Base-by-base conservation (phyloP, 2,888 invertebrate species). In the Pseudoips prasinana region DNA sequence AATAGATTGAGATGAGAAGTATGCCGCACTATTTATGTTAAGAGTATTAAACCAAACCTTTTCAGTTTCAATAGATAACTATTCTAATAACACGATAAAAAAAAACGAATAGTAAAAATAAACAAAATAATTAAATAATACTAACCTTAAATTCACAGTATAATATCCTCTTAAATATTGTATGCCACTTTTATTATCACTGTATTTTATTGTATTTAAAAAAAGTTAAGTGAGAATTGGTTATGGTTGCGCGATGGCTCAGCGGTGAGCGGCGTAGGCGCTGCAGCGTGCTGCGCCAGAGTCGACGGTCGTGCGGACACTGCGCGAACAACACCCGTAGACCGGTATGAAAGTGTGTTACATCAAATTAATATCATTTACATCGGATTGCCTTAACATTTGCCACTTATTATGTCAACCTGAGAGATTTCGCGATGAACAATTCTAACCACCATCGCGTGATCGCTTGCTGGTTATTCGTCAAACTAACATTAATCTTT, bases 291-390 rank as follows among this genome's bases (percentile, higher is more conserved):
- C 58, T 72, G 83, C 80, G 78, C 73, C 45, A 54, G 72, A 68
- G 74, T 61, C 77, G 73, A 66, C 78, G 69, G 69, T 70, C 68
- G 66, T 64, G 58, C 67, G 60, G 60, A 54, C 70, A 81, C 79
- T 81, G 79, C 63, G 70, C 39, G 39, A 46, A 50, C 38, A 46
- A 53, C 57, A 55, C 50, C 56, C 44, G 53, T 47, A 40, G 46
- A 67, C 76, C 73, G 67, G 65, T 72, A 74, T 71, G 83, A 85
- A 85, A 85, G 83, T 83, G 65, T 72, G 70, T 68, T 72, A 68
- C 68, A 66, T 68, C 74, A 70, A 75, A 77, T 78, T 80, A 80
- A 80, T 79, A 77, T 79, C 79, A 81, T 76, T 81, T 79, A 76
- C 74, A 64, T 63, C 66, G 64, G 63, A 65, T 67, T 65, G 68